Percentiles rank a stretch among this genome's conserved stretches.
Evolutionary conservation across 37 sponge, comb jelly and placozoan species (phyloP).

Genomic region (Eunapius fragilis): DNA sequence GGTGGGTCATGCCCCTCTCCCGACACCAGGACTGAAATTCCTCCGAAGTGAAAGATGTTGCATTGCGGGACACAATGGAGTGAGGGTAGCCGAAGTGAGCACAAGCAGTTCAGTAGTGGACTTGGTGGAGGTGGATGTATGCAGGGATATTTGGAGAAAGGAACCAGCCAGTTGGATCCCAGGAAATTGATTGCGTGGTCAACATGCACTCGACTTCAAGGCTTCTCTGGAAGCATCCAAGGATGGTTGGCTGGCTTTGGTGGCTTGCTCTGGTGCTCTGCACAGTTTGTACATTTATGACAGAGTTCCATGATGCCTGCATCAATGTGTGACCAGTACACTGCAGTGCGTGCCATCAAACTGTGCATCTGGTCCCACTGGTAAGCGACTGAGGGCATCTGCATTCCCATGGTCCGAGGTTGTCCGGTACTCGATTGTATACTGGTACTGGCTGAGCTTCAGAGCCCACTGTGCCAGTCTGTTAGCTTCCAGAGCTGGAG

Average conservation of each 20-base stretch:
- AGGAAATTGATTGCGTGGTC: slow-evolving; percentile 1
- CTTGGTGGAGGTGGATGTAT: not conserved
- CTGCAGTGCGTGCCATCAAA: not conserved
- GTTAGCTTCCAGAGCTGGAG: not conserved
- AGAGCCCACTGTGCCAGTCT: slow-evolving; percentile 17
- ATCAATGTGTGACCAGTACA: slow-evolving; percentile 25
- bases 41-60: too few relatives aligned
- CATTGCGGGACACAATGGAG: too few relatives aligned
- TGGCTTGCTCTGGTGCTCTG: too few relatives aligned
- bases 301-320: not conserved
- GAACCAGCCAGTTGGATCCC: not conserved
- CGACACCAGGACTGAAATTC: too few relatives aligned
- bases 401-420: not conserved
- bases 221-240: not conserved
- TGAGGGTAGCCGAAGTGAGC: not conserved
- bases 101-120: not conserved
- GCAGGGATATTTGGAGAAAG: slow-evolving; percentile 7
- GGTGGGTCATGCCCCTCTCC: too few relatives aligned
- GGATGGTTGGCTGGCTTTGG: too few relatives aligned
- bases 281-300: not conserved
- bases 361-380: too few relatives aligned
- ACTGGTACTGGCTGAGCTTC: slow-evolving; percentile 4
- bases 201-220: slow-evolving; percentile 8
- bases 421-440: not conserved
- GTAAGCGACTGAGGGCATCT: too few relatives aligned